Evolutionary conservation across 30 jellyfish, hydroid and myxozoan genomes (phyloP).

Genomic region (Chrysaora quinquecirrha): DNA sequence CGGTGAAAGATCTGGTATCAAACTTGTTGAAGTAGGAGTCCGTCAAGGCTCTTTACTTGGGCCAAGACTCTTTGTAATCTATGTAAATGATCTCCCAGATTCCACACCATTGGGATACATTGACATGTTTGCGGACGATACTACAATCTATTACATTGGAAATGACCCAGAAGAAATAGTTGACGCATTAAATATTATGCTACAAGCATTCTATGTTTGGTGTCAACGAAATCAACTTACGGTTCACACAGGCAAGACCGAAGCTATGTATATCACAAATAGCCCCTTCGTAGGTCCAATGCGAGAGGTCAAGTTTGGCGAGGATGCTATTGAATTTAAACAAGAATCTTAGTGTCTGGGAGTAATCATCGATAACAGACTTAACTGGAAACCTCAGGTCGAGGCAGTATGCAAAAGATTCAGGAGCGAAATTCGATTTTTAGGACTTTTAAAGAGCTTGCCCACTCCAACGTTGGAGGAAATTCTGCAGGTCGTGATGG

Average conservation of each 20-base stretch:
- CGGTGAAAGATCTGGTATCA: background rate
- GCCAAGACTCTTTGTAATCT: constrained; percentile 51
- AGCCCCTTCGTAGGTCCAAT: constrained; percentile 66
- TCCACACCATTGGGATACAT: constrained; percentile 39
- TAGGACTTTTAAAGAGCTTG: constrained; percentile 10
- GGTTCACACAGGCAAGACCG: constrained; percentile 55
- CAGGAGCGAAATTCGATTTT: background rate
- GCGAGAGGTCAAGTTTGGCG: constrained; percentile 51
- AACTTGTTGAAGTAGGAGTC: constrained; percentile 10
- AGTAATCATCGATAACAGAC: constrained; percentile 53
- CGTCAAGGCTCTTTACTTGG: constrained; percentile 59
- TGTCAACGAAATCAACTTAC: constrained; percentile 44
- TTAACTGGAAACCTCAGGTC: constrained; percentile 59
- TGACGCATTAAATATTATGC: constrained; percentile 20
- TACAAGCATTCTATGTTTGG: constrained; percentile 24
- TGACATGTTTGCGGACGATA: constrained; percentile 56
- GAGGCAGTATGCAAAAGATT: constrained; percentile 22
- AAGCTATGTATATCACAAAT: constrained; percentile 43
- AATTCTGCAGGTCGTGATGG: too few relatives aligned
- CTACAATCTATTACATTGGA: constrained; percentile 38
- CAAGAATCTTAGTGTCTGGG: constrained; percentile 50
- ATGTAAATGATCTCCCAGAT: constrained; percentile 47
- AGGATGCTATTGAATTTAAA: constrained; percentile 44
- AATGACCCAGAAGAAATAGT: constrained; percentile 36
- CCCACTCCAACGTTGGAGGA: constrained; percentile 6